Conservation (phyloP, 2,888 invertebrate species). For the Tholera decimalis region DNA sequence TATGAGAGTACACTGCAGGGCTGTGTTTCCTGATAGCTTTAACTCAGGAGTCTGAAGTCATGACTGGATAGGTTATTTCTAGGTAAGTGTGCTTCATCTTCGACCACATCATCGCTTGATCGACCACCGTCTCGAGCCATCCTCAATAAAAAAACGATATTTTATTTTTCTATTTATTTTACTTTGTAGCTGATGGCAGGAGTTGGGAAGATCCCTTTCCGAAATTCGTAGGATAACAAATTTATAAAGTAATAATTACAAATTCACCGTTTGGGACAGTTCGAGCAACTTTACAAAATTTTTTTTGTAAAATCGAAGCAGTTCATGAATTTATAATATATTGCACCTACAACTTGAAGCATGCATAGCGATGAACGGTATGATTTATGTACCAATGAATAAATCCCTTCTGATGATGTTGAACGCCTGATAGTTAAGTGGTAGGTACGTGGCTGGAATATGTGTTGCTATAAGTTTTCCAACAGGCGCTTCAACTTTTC, state of each 20-base stretch:
- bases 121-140: too few species aligned
- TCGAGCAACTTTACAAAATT: slow-evolving; percentile 41
- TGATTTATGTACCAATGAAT: slow-evolving; percentile 35
- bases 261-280: slow-evolving; percentile 58
- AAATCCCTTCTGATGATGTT: slow-evolving; percentile 1
- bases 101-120: too few species aligned
- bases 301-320: slow-evolving; percentile 63
- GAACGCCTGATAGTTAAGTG: slow-evolving; percentile 46
- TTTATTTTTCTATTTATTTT: neutral
- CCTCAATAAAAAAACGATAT: too few species aligned
- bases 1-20: too few species aligned
- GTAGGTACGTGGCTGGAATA: slow-evolving; percentile 11
- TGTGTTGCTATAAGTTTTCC: slow-evolving; percentile 44
- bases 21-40: too few species aligned
- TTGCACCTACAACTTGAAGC: slow-evolving; percentile 55
- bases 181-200: neutral
- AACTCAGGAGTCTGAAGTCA: too few species aligned
- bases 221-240: slow-evolving; percentile 2
- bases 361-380: slow-evolving; percentile 21
- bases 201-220: neutral
- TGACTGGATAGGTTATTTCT: too few species aligned
- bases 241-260: slow-evolving; percentile 35
- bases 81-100: too few species aligned
- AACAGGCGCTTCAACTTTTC: slow-evolving; percentile 31
- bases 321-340: slow-evolving; percentile 69